Evolutionary conservation across 2,113 vertebrate species (phyloP).

Genomic region (Drymodes brunneopygia): DNA sequence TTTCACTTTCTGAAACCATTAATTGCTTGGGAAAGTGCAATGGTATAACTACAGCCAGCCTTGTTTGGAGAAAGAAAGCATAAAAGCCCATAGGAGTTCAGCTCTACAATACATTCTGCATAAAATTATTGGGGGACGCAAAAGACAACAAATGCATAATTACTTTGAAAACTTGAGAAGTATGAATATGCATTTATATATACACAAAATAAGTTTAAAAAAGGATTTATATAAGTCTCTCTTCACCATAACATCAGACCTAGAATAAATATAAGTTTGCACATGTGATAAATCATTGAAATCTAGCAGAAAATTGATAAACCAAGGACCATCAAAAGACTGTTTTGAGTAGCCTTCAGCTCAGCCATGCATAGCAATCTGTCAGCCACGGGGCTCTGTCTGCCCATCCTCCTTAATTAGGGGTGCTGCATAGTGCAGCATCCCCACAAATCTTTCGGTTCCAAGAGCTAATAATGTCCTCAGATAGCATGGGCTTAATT

Average conservation of each 20-base stretch:
- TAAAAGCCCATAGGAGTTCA: background rate
- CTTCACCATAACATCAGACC: background rate
- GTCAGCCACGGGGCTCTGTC: slow-evolving; percentile 66
- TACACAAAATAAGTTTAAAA: background rate
- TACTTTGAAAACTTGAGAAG: background rate
- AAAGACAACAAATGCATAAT: background rate
- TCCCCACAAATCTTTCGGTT: background rate
- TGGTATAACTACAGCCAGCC: background rate
- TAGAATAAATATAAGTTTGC: background rate
- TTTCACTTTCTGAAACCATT: background rate
- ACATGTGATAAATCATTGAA: background rate
- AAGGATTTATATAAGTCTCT: background rate
- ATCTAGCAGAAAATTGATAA: slow-evolving; percentile 26
- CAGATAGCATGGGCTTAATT: slow-evolving; percentile 52
- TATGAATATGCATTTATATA: background rate
- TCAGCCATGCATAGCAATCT: slow-evolving; percentile 67
- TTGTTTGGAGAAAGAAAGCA: background rate
- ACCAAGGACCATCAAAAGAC: background rate
- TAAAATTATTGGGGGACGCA: background rate
- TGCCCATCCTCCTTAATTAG: slow-evolving; percentile 79
- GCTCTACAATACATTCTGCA: background rate
- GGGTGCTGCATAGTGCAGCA: background rate
- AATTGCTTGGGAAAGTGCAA: background rate
- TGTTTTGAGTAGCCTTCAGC: background rate
- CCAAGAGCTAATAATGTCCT: slow-evolving; percentile 25